Evolutionary conservation across 2,888 invertebrate genomes (phyloP).

Genomic region (Chrysolina haemoptera): DNA sequence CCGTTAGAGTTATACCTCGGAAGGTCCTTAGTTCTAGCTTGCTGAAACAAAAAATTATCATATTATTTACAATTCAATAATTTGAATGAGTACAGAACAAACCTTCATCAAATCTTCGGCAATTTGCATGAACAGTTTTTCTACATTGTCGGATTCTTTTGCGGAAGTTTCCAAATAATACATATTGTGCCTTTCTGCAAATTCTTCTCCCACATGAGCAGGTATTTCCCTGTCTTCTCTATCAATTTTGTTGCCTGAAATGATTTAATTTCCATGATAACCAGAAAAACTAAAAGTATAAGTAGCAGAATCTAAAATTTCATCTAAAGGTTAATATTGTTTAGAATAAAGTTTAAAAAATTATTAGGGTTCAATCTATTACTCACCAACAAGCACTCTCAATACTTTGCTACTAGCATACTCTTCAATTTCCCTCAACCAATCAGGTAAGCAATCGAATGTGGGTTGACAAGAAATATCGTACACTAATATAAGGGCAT

Average conservation of each 20-base stretch:
- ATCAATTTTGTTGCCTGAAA: conserved; percentile 94
- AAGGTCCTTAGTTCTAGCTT: conserved; percentile 88
- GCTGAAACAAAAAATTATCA: conserved; percentile 68
- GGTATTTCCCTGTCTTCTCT: conserved; percentile 97
- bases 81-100: conserved; percentile 41
- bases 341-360: neutral
- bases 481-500: conserved; percentile 96
- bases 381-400: conserved; percentile 92
- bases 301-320: neutral
- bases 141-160: conserved; percentile 98
- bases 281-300: neutral
- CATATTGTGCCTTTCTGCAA: conserved; percentile 96
- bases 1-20: conserved; percentile 82
- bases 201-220: conserved; percentile 94
- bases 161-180: conserved; percentile 98
- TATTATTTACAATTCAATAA: neutral
- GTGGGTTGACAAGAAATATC: conserved; percentile 98
- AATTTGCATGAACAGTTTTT: conserved; percentile 96
- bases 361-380: neutral
- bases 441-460: conserved; percentile 96
- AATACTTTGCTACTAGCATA: conserved; percentile 96
- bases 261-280: neutral
- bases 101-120: conserved; percentile 93
- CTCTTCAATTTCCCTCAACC: conserved; percentile 97
- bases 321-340: neutral